A percentile compares a stretch with the other conserved stretches of the same genome.
These are phyloP conservation scores for Sternarchorhynchus goeldii DNA, from an alignment of 2,797 vertebrate species.

Conservation along the genomic window DNA sequence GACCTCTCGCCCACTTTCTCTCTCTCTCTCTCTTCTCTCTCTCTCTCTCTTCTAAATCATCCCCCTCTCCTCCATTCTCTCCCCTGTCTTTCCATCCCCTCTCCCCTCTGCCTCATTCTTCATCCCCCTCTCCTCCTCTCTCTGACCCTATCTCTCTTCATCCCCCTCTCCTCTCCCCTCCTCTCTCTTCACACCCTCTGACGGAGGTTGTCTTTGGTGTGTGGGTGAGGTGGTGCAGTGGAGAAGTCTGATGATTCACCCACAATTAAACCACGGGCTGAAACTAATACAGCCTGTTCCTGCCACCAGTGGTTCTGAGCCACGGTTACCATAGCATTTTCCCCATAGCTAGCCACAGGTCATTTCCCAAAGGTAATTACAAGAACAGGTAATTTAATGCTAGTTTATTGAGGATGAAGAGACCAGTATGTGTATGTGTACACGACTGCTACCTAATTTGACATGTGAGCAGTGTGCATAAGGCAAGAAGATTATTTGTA, in stretches of 20 bases:
- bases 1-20: not conserved
- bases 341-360: too few relatives aligned
- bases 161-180: not conserved
- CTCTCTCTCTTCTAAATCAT: not conserved
- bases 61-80: not conserved
- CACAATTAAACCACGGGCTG: constrained; percentile 50
- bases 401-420: too few relatives aligned
- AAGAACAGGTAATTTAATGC: too few relatives aligned
- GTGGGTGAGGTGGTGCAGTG: constrained; percentile 40
- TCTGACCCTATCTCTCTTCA: not conserved
- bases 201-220: constrained; percentile 49
- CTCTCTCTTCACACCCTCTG: constrained; percentile 51
- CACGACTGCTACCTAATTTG: too few relatives aligned
- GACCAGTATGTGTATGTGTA: too few relatives aligned
- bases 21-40: not conserved
- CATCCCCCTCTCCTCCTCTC: not conserved
- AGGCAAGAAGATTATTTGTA: too few relatives aligned
- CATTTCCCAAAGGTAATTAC: too few relatives aligned
- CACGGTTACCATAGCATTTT: too few relatives aligned
- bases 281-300: constrained; percentile 2
- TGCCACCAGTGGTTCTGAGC: too few relatives aligned
- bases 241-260: constrained; percentile 52
- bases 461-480: too few relatives aligned
- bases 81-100: not conserved
- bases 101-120: not conserved